These are phyloP conservation scores for Prostheceraeus crozeri DNA, from an alignment of 2,888 invertebrate genomes.

Conservation along the genomic window DNA sequence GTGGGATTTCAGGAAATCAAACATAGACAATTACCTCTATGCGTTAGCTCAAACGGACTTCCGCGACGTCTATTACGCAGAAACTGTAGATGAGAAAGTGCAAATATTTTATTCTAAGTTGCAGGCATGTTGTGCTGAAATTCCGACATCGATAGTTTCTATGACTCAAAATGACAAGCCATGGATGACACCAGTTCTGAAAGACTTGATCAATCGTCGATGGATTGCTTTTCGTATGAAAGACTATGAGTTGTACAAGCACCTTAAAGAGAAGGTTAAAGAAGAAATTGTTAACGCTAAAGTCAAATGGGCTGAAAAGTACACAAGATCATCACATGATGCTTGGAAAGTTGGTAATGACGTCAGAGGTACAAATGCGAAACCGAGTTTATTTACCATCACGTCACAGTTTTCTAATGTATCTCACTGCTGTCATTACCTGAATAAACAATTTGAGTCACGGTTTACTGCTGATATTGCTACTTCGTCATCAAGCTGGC, in stretches of 20 bases:
- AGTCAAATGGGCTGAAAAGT: too few relatives aligned
- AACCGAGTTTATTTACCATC: too few relatives aligned
- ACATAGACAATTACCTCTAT: slow-evolving; percentile 2
- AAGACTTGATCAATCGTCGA: slow-evolving; percentile 3
- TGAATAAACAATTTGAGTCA: too few relatives aligned
- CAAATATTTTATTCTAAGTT: slow-evolving; percentile 5
- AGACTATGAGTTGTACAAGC: slow-evolving; percentile 11
- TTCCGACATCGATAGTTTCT: not conserved
- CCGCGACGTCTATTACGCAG: not conserved
- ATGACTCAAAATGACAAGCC: slow-evolving; percentile 5
- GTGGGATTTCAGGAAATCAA: slow-evolving; percentile 18
- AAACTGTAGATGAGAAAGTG: slow-evolving; percentile 16
- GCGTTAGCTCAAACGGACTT: slow-evolving; percentile 9
- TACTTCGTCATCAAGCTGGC: too few relatives aligned
- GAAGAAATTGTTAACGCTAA: too few relatives aligned
- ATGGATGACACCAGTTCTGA: slow-evolving; percentile 19
- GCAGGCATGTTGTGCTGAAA: slow-evolving; percentile 1
- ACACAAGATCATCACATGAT: too few relatives aligned
- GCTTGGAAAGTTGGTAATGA: too few relatives aligned
- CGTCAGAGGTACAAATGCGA: too few relatives aligned
- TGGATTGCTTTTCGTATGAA: slow-evolving; percentile 12
- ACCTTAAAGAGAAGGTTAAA: slow-evolving; percentile 14
- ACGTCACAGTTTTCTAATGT: too few relatives aligned
- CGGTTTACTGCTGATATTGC: too few relatives aligned
- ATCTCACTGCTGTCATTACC: too few relatives aligned